These are phyloP conservation scores for Clarias fuscus DNA, from an alignment of 2,797 vertebrate genomes.

Conservation along the genomic window DNA sequence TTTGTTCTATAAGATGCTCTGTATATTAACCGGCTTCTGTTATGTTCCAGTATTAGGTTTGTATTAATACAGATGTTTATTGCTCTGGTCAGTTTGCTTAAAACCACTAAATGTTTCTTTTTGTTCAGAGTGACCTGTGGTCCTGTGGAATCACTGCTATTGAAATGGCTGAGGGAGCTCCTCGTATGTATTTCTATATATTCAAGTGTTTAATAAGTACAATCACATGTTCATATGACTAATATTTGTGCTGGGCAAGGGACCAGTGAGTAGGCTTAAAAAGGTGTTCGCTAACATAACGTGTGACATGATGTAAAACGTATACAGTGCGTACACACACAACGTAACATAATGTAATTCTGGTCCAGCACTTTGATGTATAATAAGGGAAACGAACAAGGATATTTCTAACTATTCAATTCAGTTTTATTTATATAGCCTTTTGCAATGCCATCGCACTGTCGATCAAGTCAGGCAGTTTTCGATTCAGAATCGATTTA, in stretches of 20 bases:
- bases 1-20: not conserved
- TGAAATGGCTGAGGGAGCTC: slow-evolving; percentile 97
- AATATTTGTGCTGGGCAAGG: not conserved
- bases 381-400: no score
- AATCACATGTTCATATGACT: not conserved
- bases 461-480: no score
- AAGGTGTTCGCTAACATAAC: no score
- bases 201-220: not conserved
- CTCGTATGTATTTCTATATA: slow-evolving; percentile 83
- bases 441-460: no score
- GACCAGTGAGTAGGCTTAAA: no score
- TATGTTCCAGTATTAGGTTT: not conserved
- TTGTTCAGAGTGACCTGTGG: slow-evolving; percentile 91
- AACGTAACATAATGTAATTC: no score
- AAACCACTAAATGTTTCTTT: slow-evolving; percentile 2
- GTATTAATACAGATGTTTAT: not conserved
- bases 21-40: not conserved
- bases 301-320: no score
- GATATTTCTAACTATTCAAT: no score
- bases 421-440: no score
- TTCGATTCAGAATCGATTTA: no score
- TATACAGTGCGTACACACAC: no score
- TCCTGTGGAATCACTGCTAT: slow-evolving; percentile 97
- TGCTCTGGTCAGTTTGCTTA: not conserved
- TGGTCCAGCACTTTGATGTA: no score